Conservation (phyloP, 2,888 invertebrate species). For the Drosophila fulvimacula region DNA sequence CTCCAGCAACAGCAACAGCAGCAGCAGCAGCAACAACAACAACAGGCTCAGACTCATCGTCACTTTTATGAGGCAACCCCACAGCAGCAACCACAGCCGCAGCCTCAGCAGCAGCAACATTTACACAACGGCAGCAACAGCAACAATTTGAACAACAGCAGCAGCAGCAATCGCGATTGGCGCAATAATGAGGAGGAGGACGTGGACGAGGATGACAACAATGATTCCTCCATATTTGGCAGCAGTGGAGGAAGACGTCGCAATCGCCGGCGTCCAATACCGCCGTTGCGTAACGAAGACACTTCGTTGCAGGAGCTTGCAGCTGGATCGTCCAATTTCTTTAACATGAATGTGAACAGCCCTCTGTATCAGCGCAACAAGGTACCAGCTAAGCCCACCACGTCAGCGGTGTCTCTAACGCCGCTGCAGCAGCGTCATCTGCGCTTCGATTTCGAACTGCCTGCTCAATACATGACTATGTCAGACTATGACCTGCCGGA, state of each 20-base stretch:
- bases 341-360: slow-evolving; percentile 83
- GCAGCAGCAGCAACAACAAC: slow-evolving; percentile 56
- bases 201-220: slow-evolving; percentile 71
- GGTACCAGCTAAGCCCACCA: slow-evolving; percentile 75
- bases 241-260: slow-evolving; percentile 48
- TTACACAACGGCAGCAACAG: slow-evolving; percentile 60
- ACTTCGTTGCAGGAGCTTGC: slow-evolving; percentile 33
- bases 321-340: slow-evolving; percentile 59
- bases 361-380: slow-evolving; percentile 82
- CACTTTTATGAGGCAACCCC: slow-evolving; percentile 68
- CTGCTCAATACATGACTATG: slow-evolving; percentile 53
- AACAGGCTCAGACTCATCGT: slow-evolving; percentile 56
- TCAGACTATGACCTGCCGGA: slow-evolving; percentile 50
- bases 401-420: slow-evolving; percentile 65
- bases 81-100: slow-evolving; percentile 44
- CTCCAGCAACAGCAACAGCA: slow-evolving; percentile 57
- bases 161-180: slow-evolving; percentile 71
- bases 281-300: slow-evolving; percentile 53
- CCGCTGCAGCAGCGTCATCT: slow-evolving; percentile 58
- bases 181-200: slow-evolving; percentile 73
- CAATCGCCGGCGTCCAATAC: slow-evolving; percentile 53
- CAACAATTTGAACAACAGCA: slow-evolving; percentile 71
- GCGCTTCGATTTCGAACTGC: slow-evolving; percentile 72
- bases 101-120: slow-evolving; percentile 35
- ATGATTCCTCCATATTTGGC: slow-evolving; percentile 58